Conservation (phyloP, 2,113 vertebrate species). For the Rhea pennata region DNA sequence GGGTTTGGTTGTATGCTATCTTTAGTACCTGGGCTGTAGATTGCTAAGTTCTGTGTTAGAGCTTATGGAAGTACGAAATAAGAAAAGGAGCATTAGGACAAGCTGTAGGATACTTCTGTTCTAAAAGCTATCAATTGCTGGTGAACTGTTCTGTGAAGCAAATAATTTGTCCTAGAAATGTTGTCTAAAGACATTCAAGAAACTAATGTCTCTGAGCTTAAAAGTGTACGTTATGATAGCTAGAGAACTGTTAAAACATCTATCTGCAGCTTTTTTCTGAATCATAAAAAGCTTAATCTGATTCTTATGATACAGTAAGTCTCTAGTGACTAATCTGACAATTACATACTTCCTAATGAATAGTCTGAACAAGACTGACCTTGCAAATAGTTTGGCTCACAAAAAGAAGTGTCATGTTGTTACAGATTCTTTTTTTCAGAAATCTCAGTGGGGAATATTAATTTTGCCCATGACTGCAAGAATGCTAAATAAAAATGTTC, state of each 20-base stretch:
- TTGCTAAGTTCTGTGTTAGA: neutral
- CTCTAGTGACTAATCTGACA: conserved; percentile 31
- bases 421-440: neutral
- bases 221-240: neutral
- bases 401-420: neutral
- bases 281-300: conserved; percentile 55
- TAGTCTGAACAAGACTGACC: conserved; percentile 20
- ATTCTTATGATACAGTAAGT: conserved; percentile 49
- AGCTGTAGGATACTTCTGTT: neutral
- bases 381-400: conserved; percentile 27
- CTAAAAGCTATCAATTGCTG: neutral
- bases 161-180: neutral
- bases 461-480: neutral
- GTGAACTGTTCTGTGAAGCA: neutral
- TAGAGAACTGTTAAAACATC: conserved; percentile 31
- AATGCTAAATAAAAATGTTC: neutral
- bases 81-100: neutral
- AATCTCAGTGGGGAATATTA: neutral
- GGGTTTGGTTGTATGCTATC: neutral
- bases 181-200: neutral
- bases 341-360: conserved; percentile 52
- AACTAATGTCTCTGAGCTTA: neutral
- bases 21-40: neutral
- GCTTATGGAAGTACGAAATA: neutral
- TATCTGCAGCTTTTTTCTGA: neutral